phyloP scores from a whole-genome alignment of 2,797 vertebrate genomes.

The Typhlichthys subterraneus region DNA sequence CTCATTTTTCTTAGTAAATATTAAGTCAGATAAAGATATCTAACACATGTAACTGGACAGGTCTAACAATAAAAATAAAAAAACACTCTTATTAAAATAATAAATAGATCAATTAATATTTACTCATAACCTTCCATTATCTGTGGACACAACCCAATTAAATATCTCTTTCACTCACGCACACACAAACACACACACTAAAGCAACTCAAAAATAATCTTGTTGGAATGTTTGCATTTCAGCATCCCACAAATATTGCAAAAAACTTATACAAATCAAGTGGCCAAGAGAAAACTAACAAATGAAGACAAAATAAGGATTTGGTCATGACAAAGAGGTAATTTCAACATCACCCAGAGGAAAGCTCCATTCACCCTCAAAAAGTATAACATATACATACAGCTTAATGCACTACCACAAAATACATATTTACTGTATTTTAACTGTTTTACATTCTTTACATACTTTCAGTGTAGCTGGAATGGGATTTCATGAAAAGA shows the following conservation, averaged over 20 bases:
- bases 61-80: no score
- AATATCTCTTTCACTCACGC: no score
- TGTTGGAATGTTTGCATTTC: background rate
- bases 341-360: background rate
- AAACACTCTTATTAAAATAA: no score
- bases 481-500: slow-evolving; percentile 31
- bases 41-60: no score
- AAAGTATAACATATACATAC: slow-evolving; percentile 36
- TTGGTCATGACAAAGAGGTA: slow-evolving; percentile 34
- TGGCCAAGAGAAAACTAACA: slow-evolving; percentile 25
- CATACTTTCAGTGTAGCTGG: slow-evolving; percentile 14
- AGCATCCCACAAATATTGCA: slow-evolving; percentile 1
- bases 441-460: slow-evolving; percentile 2
- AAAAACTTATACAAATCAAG: background rate
- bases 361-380: slow-evolving; percentile 10
- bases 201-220: background rate
- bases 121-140: no score
- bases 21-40: no score
- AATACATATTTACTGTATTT: background rate
- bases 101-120: no score
- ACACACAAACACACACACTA: background rate
- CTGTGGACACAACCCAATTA: background rate
- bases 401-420: slow-evolving; percentile 15
- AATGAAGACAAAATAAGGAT: slow-evolving; percentile 16
- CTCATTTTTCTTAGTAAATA: no score